These are phyloP conservation scores for Cossypha heuglini DNA, from an alignment of 2,797 vertebrate species.

Conservation along the genomic window DNA sequence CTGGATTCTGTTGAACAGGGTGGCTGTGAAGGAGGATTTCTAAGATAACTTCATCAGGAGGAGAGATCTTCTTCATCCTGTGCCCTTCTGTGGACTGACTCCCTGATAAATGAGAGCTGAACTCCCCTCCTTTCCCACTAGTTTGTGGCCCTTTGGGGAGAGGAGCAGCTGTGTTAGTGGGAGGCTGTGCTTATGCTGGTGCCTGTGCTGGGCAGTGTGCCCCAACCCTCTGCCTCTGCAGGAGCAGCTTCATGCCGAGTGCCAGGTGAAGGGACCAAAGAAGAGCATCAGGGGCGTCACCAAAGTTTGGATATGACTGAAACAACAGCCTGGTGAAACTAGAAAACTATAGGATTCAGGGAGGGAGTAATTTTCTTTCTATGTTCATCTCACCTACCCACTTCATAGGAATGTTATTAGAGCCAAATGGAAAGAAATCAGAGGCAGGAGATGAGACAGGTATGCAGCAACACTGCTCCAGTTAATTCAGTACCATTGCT, in stretches of 20 bases:
- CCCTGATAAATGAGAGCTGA: not conserved
- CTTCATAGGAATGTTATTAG: not conserved
- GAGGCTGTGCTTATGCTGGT: not conserved
- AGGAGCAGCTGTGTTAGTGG: not conserved
- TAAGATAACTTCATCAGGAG: not conserved
- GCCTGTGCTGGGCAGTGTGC: not conserved
- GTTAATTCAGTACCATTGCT: not conserved
- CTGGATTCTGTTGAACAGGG: rapidly evolving
- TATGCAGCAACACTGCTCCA: rapidly evolving
- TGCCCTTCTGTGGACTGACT: not conserved
- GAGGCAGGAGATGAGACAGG: not conserved
- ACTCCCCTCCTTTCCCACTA: rapidly evolving
- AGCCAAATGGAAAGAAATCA: not conserved
- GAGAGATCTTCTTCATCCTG: not conserved
- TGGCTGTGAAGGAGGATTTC: not conserved
- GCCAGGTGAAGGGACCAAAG: not conserved
- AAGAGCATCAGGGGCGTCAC: not conserved
- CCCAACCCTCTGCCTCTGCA: not conserved
- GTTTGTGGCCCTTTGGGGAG: not conserved
- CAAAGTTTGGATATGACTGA: not conserved
- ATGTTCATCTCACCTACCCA: not conserved
- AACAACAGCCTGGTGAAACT: not conserved
- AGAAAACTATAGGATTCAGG: not conserved
- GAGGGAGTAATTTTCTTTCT: not conserved
- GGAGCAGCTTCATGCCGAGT: not conserved